Base-by-base conservation (phyloP, 2,113 vertebrate genomes). In the Pagrus major region DNA sequence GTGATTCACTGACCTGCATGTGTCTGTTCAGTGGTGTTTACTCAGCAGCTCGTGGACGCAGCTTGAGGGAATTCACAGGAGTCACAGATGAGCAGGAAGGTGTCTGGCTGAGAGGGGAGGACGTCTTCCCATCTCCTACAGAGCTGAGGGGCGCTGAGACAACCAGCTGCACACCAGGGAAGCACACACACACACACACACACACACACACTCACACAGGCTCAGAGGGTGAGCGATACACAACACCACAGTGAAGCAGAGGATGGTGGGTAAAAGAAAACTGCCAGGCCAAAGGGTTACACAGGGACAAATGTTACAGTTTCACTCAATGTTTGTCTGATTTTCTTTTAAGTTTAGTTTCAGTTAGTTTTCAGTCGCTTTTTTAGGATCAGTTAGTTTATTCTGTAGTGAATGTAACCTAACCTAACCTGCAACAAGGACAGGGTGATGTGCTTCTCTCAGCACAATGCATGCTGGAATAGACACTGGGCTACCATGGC, bases 201-300 rank as follows among this genome's bases (percentile, higher is more conserved):
- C 65, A 89, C 75, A 68, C 23, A 73, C 29, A 37, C 70, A 73
- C 31, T 35, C 65, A 60, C 46, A 41, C 20, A 35, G 20, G 35
- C 71, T 77, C 81, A 90, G 86, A 86, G 67, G 70, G 77, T 65
- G 60, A 85, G 84, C 1, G 85, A 86, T 47, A 85, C 76, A 77
- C 68, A 82, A 70, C 77, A 89, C 81, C 25, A 21, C 76, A 73
- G 37, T 78, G 81, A 55, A 68, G 59, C 12, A 8, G 65, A 71
- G 16, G 35, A 61, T 10, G 51, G 61, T 52, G 39, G 69, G 56
- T 65, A 20, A 70, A 71, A 78, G 67, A 54, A 59, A 83, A 63
- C 59, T 63, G 47, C 18, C 42, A 37, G 76, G 49, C 72, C 78
- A 44, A 64, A 69, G 41, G 59, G 83, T 71, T 75, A 76, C 68